These are phyloP conservation scores for Lingula anatina DNA, from an alignment of 2,888 invertebrate genomes.

Conservation along the genomic window DNA sequence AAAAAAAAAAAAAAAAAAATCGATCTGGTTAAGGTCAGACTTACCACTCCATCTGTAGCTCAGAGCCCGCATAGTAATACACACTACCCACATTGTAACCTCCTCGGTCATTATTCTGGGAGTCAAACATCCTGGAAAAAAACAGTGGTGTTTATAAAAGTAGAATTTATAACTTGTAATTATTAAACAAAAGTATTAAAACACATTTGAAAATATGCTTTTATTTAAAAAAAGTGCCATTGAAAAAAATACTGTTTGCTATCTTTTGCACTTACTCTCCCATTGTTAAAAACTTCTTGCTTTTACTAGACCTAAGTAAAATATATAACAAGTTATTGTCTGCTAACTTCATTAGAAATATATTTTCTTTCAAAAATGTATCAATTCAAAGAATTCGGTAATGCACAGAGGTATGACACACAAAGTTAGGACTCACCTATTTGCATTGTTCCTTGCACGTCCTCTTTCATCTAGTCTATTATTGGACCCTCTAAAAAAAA, in stretches of 20 bases:
- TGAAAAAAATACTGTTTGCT: not conserved
- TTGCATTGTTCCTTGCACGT: slow-evolving; percentile 36
- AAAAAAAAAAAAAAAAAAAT: no score
- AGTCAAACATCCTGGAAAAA: slow-evolving; percentile 48
- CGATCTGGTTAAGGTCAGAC: no score
- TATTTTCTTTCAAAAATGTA: no score
- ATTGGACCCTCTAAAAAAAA: slow-evolving; percentile 39
- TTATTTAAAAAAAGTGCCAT: not conserved
- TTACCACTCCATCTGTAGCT: slow-evolving; percentile 47
- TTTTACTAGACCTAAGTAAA: no score
- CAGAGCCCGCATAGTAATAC: slow-evolving; percentile 45
- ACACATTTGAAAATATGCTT: not conserved
- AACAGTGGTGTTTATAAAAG: no score
- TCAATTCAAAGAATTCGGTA: not conserved
- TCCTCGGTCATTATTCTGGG: slow-evolving; percentile 51
- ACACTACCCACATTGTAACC: slow-evolving; percentile 50
- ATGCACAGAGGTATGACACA: not conserved
- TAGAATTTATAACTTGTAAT: not conserved
- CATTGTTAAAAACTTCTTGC: no score
- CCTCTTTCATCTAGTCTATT: slow-evolving; percentile 45
- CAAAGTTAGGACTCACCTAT: slow-evolving; percentile 28
- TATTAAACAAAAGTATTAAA: not conserved
- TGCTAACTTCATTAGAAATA: no score
- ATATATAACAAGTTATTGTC: no score
- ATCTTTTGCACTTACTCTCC: no score